Evolutionary conservation across 2,113 vertebrate species (phyloP).

Genomic region (Sciurus niger): DNA sequence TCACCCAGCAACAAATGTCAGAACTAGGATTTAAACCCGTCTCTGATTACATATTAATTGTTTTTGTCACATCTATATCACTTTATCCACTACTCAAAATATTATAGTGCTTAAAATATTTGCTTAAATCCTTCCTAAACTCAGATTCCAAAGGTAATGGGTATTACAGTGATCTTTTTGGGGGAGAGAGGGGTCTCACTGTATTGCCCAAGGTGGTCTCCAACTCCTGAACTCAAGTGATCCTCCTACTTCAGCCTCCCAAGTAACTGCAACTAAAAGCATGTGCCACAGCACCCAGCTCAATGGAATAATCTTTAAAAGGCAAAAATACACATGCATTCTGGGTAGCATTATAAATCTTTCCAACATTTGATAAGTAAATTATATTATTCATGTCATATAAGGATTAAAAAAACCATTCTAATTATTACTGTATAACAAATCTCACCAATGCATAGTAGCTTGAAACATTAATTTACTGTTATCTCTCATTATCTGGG

Average conservation of each 20-base stretch:
- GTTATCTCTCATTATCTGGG: not conserved
- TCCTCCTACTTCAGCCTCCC: not conserved
- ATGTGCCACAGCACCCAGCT: too few species aligned
- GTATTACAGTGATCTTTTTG: not conserved
- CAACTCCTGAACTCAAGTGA: too few species aligned
- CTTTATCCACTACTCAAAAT: conserved; percentile 34
- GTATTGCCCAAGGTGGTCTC: not conserved
- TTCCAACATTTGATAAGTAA: conserved; percentile 34
- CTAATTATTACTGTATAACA: not conserved
- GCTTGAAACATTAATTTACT: not conserved
- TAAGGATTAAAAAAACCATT: conserved; percentile 5
- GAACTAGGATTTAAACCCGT: not conserved
- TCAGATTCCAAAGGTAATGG: conserved; percentile 44
- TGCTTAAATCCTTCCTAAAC: conserved; percentile 42
- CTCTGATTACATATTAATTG: conserved; percentile 14
- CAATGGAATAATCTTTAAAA: not conserved
- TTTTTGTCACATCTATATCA: not conserved
- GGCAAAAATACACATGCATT: not conserved
- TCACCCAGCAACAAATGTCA: not conserved
- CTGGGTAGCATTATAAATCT: not conserved
- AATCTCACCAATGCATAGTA: not conserved
- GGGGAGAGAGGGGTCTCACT: too few species aligned
- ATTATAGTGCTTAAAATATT: not conserved
- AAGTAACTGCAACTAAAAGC: too few species aligned
- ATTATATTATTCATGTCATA: not conserved